phyloP scores from a whole-genome alignment of 2,797 vertebrate genomes.

The Eidolon dupreanum region DNA sequence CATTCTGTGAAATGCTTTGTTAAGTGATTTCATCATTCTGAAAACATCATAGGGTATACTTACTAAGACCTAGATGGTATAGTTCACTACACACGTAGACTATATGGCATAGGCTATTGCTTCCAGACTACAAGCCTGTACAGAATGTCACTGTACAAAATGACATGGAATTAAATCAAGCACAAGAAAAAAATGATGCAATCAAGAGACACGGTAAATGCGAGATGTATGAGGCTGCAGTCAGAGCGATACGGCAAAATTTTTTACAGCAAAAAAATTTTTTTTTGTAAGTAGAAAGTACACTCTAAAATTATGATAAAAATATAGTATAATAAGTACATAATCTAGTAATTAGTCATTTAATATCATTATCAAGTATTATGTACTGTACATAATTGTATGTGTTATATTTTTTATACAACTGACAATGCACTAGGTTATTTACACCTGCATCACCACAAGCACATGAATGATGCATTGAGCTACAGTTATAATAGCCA shows the following conservation, averaged over 20 bases:
- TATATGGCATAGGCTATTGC: neutral
- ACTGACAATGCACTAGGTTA: too few species aligned
- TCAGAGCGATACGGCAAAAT: neutral
- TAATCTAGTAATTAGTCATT: neutral
- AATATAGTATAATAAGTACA: neutral
- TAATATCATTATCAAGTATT: neutral
- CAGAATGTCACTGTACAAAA: neutral
- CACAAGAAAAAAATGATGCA: neutral
- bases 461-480: neutral
- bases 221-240: neutral
- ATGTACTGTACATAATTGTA: neutral
- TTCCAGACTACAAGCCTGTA: neutral
- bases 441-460: too few species aligned
- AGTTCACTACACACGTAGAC: neutral
- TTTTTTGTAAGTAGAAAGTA: neutral
- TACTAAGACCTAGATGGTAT: neutral
- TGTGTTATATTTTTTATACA: too few species aligned
- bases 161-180: neutral
- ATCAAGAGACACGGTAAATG: neutral
- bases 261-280: neutral
- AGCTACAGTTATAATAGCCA: neutral
- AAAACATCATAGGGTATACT: neutral
- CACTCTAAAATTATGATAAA: neutral
- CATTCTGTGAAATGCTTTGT: neutral
- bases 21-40: neutral